Conservation (phyloP, 2,888 invertebrate species). For the Tricholauxania praeusta region DNA sequence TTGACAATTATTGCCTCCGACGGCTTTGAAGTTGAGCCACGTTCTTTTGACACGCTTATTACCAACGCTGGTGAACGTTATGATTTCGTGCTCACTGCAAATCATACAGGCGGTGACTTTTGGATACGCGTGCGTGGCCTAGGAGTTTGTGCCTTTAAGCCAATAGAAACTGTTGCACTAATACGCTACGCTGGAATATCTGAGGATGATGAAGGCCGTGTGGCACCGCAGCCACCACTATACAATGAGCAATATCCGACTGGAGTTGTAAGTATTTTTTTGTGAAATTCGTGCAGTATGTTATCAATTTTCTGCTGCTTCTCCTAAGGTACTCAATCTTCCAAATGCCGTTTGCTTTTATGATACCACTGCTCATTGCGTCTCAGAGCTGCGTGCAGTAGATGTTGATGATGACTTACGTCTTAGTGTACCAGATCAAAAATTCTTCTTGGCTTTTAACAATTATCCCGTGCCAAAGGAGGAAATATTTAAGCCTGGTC, state of each 20-base stretch:
- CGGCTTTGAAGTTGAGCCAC: slow-evolving; percentile 57
- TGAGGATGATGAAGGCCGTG: slow-evolving; percentile 10
- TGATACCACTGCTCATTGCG: slow-evolving; percentile 45
- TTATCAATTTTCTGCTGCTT: not conserved
- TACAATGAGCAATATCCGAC: slow-evolving; percentile 42
- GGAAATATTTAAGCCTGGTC: slow-evolving; percentile 50
- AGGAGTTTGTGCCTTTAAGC: slow-evolving; percentile 50
- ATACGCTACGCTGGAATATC: slow-evolving; percentile 47
- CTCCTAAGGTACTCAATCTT: slow-evolving; percentile 50
- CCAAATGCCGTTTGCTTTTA: slow-evolving; percentile 53
- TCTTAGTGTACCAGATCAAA: slow-evolving; percentile 49
- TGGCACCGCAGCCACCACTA: slow-evolving; percentile 43
- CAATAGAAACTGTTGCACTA: slow-evolving; percentile 54
- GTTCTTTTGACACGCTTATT: slow-evolving; percentile 55
- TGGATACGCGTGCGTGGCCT: slow-evolving; percentile 54
- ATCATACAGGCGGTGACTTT: slow-evolving; percentile 60
- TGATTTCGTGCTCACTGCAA: slow-evolving; percentile 68
- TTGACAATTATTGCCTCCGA: slow-evolving; percentile 63
- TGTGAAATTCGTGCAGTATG: not conserved
- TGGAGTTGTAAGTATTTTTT: slow-evolving; percentile 39
- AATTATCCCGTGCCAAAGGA: slow-evolving; percentile 52
- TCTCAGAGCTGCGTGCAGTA: slow-evolving; percentile 48
- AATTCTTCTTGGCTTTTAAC: slow-evolving; percentile 54
- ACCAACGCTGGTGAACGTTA: slow-evolving; percentile 69
- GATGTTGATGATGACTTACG: slow-evolving; percentile 48